These are phyloP conservation scores for Cistogaster globosa DNA, from an alignment of 2,888 invertebrate species.

Conservation along the genomic window DNA sequence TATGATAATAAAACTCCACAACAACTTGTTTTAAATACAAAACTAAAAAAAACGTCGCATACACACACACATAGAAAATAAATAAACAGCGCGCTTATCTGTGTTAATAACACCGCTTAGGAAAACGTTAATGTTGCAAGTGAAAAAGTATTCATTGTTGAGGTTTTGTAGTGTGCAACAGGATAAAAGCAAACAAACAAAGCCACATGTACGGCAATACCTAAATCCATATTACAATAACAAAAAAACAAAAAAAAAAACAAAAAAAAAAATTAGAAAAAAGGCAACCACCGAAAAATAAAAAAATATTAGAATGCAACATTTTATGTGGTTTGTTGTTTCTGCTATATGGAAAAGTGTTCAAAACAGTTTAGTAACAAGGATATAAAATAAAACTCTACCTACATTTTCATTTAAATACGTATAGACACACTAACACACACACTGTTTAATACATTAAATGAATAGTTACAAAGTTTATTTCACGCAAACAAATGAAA, in stretches of 20 bases:
- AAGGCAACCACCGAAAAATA: too few relatives aligned
- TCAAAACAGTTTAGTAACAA: slow-evolving; percentile 17
- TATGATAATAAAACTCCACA: too few relatives aligned
- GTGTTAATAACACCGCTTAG: slow-evolving; percentile 15
- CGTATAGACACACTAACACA: background rate
- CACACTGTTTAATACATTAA: too few relatives aligned
- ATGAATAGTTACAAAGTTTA: too few relatives aligned
- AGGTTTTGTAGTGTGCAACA: too few relatives aligned
- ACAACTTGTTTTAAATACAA: too few relatives aligned
- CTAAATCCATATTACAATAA: background rate
- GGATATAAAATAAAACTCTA: slow-evolving; percentile 6
- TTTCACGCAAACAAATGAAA: slow-evolving; percentile 29
- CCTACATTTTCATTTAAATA: too few relatives aligned
- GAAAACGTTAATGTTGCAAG: slow-evolving; percentile 6
- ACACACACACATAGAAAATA: background rate
- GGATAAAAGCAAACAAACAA: background rate
- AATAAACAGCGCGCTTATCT: background rate
- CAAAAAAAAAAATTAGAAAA: background rate
- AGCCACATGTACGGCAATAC: background rate
- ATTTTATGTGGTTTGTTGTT: slow-evolving; percentile 10
- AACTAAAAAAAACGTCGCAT: background rate
- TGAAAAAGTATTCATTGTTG: background rate
- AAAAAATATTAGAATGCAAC: slow-evolving; percentile 2
- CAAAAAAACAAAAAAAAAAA: slow-evolving; percentile 4
- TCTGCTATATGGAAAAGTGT: background rate